phyloP scores from a whole-genome alignment of 2,888 invertebrate genomes.

The Tipula helvola region DNA sequence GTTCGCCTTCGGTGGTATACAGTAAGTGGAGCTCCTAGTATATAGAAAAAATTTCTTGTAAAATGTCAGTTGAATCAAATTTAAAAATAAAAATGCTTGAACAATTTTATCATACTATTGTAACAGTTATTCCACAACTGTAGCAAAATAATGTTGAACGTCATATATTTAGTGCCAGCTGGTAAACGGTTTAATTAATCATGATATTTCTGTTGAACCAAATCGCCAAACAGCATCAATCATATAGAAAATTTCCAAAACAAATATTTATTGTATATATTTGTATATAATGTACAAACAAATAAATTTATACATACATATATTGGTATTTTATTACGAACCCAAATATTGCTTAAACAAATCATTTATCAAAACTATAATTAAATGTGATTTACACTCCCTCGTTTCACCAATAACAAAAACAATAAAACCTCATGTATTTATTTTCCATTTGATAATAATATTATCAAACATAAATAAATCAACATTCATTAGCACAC shows the following conservation, averaged over 20 bases:
- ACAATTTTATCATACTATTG: too few species aligned
- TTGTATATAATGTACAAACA: not conserved
- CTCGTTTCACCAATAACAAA: not conserved
- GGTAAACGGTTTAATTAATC: not conserved
- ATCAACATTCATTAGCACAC: not conserved
- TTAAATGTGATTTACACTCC: not conserved
- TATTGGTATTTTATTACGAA: not conserved
- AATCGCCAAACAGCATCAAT: not conserved
- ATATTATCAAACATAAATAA: not conserved
- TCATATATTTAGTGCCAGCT: not conserved
- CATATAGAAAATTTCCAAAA: not conserved
- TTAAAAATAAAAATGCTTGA: too few species aligned
- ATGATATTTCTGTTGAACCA: not conserved
- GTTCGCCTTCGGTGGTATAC: too few species aligned
- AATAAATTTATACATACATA: not conserved
- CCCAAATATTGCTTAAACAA: not conserved
- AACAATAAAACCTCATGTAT: not conserved
- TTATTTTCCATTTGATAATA: not conserved
- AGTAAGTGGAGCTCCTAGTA: too few species aligned
- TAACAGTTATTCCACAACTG: too few species aligned
- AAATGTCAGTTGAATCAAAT: too few species aligned
- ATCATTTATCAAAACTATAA: not conserved
- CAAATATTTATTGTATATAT: not conserved
- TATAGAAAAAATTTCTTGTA: too few species aligned
- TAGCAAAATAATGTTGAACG: too few species aligned